Base-by-base conservation (phyloP, 1,140 invertebrate species). In the Heliconius hewitsoni region DNA sequence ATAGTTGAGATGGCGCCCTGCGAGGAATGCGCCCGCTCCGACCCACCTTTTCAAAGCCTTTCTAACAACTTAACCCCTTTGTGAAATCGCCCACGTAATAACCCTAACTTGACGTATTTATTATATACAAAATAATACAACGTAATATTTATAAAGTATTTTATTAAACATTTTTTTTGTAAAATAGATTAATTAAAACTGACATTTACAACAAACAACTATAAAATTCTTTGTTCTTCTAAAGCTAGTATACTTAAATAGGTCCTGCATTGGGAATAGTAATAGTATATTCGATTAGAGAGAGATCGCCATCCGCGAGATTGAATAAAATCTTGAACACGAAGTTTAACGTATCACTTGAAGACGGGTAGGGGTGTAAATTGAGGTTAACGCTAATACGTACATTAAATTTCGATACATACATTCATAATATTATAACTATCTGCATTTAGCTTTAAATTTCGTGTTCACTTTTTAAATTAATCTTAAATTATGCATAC, bases 141-240 rank as follows among this genome's bases (percentile, higher is more conserved):
- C 78, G 30, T 55, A 9, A 13, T 85, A 84, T 91, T 93, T 94
- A 94, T 90, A 94, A 93, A 94, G 87, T 92, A 92, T 93, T 93
- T 94, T 94, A 93, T 93, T 94, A 93, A 94, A 94, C 91, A 94
- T 90, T 90, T 93, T 87, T 89, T 91, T 91, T 93, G 90, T 94
- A 94, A 93, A 94, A 93, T 93, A 93, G 91, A 90, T 93, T 92
- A 93, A 94, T 93, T 93, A 92, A 91, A 93, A 94, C 90, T 88
- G 91, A 93, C 91, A 91, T 92, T 93, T 92, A 94, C 91, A 93
- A 93, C 91, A 92, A 93, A 92, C 91, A 93, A 91, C 90, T 94
- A 93, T 94, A 94, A 94, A 94, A 94, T 92, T 91, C 87, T 91
- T 91, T 89, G 89, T 89, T 79, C 79, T 71, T 87, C 88, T 93